Evolutionary conservation across 2,888 invertebrate genomes (phyloP).

Genomic region (Margaritifera margaritifera): DNA sequence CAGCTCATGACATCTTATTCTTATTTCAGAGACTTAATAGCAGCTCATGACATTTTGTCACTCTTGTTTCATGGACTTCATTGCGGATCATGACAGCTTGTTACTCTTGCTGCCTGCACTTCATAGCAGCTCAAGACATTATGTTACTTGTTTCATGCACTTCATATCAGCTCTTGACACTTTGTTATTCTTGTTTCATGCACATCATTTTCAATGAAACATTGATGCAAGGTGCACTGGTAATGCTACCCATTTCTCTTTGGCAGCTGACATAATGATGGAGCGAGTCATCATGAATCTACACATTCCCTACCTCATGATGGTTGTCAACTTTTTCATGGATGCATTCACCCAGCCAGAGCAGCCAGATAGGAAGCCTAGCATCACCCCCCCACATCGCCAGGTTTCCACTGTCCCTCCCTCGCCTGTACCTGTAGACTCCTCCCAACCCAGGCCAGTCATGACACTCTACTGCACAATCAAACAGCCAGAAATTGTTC

Average conservation of each 20-base stretch:
- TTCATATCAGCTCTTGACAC: too few relatives aligned
- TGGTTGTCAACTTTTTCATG: constrained; percentile 78
- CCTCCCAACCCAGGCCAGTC: constrained; percentile 50
- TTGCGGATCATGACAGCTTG: too few relatives aligned
- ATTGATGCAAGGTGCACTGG: too few relatives aligned
- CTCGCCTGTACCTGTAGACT: constrained; percentile 73
- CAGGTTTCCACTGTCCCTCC: constrained; percentile 51
- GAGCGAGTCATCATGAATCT: constrained; percentile 83
- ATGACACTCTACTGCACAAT: constrained; percentile 82
- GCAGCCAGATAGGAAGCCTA: constrained; percentile 3
- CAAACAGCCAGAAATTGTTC: constrained; percentile 84
- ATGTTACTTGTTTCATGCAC: too few relatives aligned
- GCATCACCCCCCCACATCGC: constrained; percentile 4
- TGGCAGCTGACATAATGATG: constrained; percentile 80
- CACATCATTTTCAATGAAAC: too few relatives aligned
- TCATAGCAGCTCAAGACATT: too few relatives aligned
- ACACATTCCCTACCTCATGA: constrained; percentile 81
- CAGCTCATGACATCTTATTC: too few relatives aligned
- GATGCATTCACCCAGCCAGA: constrained; percentile 73
- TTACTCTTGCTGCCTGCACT: too few relatives aligned
- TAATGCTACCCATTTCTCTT: constrained; percentile 4
- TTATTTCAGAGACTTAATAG: too few relatives aligned
- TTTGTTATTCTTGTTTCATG: too few relatives aligned
- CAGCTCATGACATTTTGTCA: too few relatives aligned
- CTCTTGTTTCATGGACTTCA: too few relatives aligned